A percentile compares a stretch with the other conserved stretches of the same genome.
phyloP scores from a whole-genome alignment of 2,113 vertebrate genomes.

The Raja brachyura region DNA sequence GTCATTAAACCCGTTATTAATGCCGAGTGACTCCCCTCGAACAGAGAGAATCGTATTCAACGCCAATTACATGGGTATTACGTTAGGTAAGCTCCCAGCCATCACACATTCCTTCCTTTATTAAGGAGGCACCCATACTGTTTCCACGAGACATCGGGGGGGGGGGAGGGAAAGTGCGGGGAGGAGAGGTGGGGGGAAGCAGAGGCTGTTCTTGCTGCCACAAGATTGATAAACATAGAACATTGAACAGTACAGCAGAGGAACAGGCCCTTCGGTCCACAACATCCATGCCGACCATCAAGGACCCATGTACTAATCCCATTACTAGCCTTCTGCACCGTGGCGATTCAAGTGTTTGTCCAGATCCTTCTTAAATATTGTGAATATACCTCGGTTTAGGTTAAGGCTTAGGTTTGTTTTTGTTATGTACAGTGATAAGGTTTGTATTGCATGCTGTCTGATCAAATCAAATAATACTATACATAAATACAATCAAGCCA shows the following conservation, averaged over 20 bases:
- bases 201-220: not conserved
- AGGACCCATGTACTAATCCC: too few species aligned
- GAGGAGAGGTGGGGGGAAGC: too few species aligned
- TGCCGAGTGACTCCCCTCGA: not conserved
- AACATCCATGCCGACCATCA: too few species aligned
- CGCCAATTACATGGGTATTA: constrained; percentile 29
- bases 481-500: too few species aligned
- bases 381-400: too few species aligned
- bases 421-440: too few species aligned
- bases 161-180: not conserved
- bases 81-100: not conserved
- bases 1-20: constrained; percentile 24
- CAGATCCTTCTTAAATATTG: too few species aligned
- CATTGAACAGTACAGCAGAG: not conserved
- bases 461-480: too few species aligned
- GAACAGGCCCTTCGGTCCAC: not conserved
- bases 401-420: too few species aligned
- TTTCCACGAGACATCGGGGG: not conserved
- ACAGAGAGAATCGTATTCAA: constrained; percentile 10
- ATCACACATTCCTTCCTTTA: not conserved
- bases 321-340: too few species aligned
- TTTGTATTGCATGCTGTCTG: too few species aligned
- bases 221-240: not conserved
- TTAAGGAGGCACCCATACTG: not conserved
- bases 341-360: too few species aligned